Percentiles rank a stretch among this genome's conserved stretches.
Evolutionary conservation across 53 echinoderm and acorn worm genomes (phyloP).

Genomic region (Pentamera pediparva): DNA sequence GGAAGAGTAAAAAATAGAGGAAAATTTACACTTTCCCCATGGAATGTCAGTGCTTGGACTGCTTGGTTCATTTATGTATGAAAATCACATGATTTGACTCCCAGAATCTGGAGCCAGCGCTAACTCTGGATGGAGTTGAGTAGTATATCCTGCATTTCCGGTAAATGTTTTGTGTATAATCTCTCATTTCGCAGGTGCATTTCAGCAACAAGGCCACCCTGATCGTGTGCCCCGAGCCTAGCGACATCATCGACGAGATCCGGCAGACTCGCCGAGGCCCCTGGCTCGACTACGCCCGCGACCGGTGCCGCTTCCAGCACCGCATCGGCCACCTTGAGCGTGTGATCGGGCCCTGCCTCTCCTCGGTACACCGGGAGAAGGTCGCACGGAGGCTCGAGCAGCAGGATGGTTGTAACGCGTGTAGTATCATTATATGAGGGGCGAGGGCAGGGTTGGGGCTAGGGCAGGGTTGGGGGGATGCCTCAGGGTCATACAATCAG

Average conservation of each 20-base stretch:
- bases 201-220: slow-evolving; percentile 43
- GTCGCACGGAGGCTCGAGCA: slow-evolving; percentile 12
- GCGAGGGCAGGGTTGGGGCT: no score
- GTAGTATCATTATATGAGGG: no score
- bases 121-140: not conserved
- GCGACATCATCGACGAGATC: slow-evolving; percentile 45
- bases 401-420: no score
- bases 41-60: no score
- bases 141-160: no score
- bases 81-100: no score
- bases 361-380: slow-evolving; percentile 46
- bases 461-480: no score
- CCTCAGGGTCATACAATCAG: no score
- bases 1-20: no score
- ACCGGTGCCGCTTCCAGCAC: slow-evolving; percentile 58
- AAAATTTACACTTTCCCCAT: no score
- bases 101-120: no score
- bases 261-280: slow-evolving; percentile 44
- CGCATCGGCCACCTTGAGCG: slow-evolving; percentile 38
- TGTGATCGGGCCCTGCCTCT: slow-evolving; percentile 42
- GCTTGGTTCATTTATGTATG: no score
- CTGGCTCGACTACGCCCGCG: slow-evolving; percentile 62
- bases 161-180: not conserved
- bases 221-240: slow-evolving; percentile 40
- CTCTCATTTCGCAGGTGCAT: slow-evolving; percentile 42